Percentiles rank a stretch among this genome's conserved stretches.
Evolutionary conservation across 1,140 invertebrate genomes (phyloP).

Genomic region (Olivierus martensii): DNA sequence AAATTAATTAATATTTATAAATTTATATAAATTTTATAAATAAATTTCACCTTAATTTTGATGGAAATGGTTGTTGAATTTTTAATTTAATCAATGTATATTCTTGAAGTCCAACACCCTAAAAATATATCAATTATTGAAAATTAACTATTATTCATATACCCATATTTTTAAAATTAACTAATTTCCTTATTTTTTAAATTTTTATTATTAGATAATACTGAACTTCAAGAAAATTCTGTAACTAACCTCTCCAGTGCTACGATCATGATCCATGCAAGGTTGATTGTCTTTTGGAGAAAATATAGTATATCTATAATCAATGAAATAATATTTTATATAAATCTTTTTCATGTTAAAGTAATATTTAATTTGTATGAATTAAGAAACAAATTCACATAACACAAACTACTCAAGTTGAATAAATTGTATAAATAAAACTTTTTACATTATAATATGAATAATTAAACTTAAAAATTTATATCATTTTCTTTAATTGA

Average conservation of each 20-base stretch:
- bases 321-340: too few relatives aligned
- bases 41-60: conserved; percentile 41
- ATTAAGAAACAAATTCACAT: too few relatives aligned
- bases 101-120: conserved; percentile 91
- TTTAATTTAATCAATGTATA: conserved; percentile 96
- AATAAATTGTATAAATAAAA: too few relatives aligned
- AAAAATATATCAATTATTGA: not conserved
- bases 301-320: conserved; percentile 74
- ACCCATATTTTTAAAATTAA: not conserved
- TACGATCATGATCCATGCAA: conserved; percentile 99
- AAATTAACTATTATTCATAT: not conserved
- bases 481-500: too few relatives aligned
- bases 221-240: conserved; percentile 1
- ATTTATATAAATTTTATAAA: too few relatives aligned
- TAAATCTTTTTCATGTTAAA: too few relatives aligned
- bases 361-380: too few relatives aligned
- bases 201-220: not conserved
- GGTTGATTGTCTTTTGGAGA: conserved; percentile 94
- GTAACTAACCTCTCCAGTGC: conserved; percentile 57
- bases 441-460: too few relatives aligned
- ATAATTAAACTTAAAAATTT: too few relatives aligned
- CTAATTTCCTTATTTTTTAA: not conserved
- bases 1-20: too few relatives aligned
- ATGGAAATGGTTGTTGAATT: conserved; percentile 55
- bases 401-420: too few relatives aligned